Conservation (phyloP, 2,113 vertebrate species). For the Sinocyclocheilus anshuiensis region DNA sequence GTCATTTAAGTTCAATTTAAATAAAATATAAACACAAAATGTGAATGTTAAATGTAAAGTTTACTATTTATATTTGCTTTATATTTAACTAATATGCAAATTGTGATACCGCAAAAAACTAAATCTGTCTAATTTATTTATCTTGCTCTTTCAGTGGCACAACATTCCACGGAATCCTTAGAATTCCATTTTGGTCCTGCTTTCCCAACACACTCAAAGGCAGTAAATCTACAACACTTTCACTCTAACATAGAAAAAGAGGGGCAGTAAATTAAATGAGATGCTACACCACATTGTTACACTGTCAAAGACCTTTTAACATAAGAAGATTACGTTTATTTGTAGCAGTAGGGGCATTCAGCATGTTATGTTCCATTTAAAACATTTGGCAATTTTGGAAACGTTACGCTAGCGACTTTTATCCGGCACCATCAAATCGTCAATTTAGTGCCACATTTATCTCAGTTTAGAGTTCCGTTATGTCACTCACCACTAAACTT, state of each 20-base stretch:
- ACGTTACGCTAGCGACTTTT: not conserved
- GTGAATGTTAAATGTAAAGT: not conserved
- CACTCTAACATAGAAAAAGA: slow-evolving; percentile 45
- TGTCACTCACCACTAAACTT: not conserved
- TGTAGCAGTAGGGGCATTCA: slow-evolving; percentile 2
- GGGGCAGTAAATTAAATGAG: slow-evolving; percentile 48
- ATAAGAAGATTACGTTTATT: slow-evolving; percentile 24
- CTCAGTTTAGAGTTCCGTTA: not conserved
- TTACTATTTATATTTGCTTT: not conserved
- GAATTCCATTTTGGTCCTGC: slow-evolving; percentile 58
- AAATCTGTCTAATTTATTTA: not conserved
- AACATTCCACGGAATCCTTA: slow-evolving; percentile 46
- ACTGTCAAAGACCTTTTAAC: slow-evolving; percentile 50
- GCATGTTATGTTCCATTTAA: slow-evolving; percentile 33
- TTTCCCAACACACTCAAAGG: slow-evolving; percentile 51
- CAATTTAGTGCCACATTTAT: not conserved
- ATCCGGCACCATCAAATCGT: not conserved
- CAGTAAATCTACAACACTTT: slow-evolving; percentile 47
- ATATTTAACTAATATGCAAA: not conserved
- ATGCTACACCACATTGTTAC: slow-evolving; percentile 53
- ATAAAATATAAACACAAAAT: too few species aligned
- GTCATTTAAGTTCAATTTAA: too few species aligned
- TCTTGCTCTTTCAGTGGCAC: not conserved
- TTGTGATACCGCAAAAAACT: not conserved
- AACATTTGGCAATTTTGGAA: slow-evolving; percentile 28